Percentiles rank a stretch among this genome's conserved stretches.
Conservation (phyloP, 1,140 invertebrate species). For the Drosophila parabipectinata region DNA sequence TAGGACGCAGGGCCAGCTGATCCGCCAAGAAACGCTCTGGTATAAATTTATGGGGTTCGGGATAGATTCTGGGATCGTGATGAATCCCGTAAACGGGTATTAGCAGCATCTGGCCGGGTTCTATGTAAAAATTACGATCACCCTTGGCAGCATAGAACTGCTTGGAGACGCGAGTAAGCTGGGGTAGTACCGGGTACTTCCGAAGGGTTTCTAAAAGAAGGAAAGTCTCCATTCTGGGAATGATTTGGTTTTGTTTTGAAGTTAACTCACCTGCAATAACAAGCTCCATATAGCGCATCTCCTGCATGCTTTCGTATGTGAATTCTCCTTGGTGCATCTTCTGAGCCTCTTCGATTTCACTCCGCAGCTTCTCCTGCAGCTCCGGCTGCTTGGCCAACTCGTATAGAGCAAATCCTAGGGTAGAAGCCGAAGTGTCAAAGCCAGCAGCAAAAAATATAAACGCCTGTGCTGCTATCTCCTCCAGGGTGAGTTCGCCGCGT, state of each 20-base stretch:
- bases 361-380: conserved; percentile 86
- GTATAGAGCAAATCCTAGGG: conserved; percentile 85
- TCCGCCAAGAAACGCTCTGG: conserved; percentile 86
- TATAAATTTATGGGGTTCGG: conserved; percentile 86
- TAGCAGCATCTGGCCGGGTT: conserved; percentile 82
- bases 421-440: conserved; percentile 87
- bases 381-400: conserved; percentile 87
- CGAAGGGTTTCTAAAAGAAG: conserved; percentile 69
- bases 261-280: conserved; percentile 77
- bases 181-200: conserved; percentile 84
- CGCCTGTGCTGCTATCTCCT: conserved; percentile 79
- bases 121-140: conserved; percentile 58
- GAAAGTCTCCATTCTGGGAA: background rate
- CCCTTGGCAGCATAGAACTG: conserved; percentile 65
- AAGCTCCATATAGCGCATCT: conserved; percentile 87
- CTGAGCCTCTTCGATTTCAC: conserved; percentile 86
- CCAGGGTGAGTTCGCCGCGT: conserved; percentile 52
- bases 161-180: conserved; percentile 68
- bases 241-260: background rate
- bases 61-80: conserved; percentile 85
- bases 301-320: conserved; percentile 85
- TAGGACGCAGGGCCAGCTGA: conserved; percentile 82
- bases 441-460: conserved; percentile 86
- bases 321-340: conserved; percentile 68
- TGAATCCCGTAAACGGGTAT: conserved; percentile 87